These are phyloP conservation scores for Loriculus beryllinus DNA, from an alignment of 2,797 vertebrate genomes.

Conservation along the genomic window DNA sequence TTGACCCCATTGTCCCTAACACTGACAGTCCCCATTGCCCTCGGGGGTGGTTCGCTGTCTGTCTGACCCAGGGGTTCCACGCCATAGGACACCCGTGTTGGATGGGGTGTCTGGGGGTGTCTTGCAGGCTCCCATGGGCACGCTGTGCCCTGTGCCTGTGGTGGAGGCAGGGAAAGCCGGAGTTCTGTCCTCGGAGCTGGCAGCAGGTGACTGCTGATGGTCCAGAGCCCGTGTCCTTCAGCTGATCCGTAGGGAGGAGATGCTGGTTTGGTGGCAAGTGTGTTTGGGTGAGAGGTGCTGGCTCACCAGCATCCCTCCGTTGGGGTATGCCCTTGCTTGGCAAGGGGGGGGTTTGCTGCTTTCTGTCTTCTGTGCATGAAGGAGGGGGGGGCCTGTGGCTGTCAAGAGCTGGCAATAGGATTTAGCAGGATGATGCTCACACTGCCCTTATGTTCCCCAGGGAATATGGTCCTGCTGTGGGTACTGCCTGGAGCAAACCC, in stretches of 20 bases:
- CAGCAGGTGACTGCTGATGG: accelerated
- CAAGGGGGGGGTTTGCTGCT: not conserved
- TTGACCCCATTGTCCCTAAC: accelerated
- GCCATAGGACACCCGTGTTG: accelerated
- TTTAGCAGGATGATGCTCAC: not conserved
- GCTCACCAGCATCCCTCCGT: not conserved
- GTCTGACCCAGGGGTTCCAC: accelerated
- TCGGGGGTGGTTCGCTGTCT: not conserved
- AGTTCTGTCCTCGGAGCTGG: not conserved
- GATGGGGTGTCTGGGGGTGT: not conserved
- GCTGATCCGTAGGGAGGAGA: too few relatives aligned
- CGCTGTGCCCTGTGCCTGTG: not conserved
- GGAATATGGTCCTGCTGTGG: not conserved
- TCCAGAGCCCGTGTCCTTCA: accelerated
- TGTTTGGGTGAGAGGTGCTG: not conserved
- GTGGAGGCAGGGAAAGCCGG: not conserved
- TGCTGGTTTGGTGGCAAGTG: not conserved
- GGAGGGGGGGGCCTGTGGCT: not conserved
- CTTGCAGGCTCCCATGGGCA: accelerated
- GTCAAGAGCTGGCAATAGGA: not conserved
- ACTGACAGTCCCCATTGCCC: not conserved
- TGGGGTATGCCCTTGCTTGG: not conserved
- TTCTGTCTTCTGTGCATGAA: accelerated
- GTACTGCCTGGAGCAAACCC: not conserved
- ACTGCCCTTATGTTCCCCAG: accelerated